Conservation (phyloP, 2,888 invertebrate species). For the Orgyia antiqua region DNA sequence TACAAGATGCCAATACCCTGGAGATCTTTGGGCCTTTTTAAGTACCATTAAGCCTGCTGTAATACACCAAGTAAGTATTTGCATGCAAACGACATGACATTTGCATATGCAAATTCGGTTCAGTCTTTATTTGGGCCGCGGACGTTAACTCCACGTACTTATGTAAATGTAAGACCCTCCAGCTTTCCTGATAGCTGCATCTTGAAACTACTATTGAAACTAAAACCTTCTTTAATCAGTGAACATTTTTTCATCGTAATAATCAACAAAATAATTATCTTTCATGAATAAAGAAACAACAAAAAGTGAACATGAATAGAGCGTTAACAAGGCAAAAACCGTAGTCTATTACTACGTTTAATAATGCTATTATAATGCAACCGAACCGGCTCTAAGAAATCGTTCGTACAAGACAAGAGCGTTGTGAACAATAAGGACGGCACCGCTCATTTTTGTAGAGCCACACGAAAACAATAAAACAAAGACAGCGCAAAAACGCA, state of each 20-base stretch:
- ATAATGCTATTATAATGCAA: conserved; percentile 47
- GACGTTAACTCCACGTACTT: conserved; percentile 59
- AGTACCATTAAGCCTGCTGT: conserved; percentile 68
- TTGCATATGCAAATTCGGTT: conserved; percentile 75
- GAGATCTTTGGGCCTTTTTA: conserved; percentile 53
- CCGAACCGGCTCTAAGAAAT: conserved; percentile 39
- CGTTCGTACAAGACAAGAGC: conserved; percentile 40
- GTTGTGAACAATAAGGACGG: conserved; percentile 58
- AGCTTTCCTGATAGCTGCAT: conserved; percentile 41
- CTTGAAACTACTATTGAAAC: conserved; percentile 35
- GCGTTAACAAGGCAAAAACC: conserved; percentile 51
- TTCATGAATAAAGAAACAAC: conserved; percentile 30
- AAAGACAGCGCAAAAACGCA: conserved; percentile 66
- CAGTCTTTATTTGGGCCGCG: conserved; percentile 69
- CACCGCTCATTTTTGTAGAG: conserved; percentile 60
- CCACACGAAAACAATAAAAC: conserved; percentile 65
- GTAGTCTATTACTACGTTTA: conserved; percentile 40
- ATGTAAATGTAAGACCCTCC: conserved; percentile 51
- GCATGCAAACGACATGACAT: conserved; percentile 68
- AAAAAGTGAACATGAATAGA: conserved; percentile 47
- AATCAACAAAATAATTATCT: conserved; percentile 30
- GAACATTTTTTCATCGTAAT: no score
- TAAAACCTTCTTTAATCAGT: conserved; percentile 32
- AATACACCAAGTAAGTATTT: conserved; percentile 69
- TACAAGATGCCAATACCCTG: conserved; percentile 34